These are phyloP conservation scores for Drosophila sucinea DNA, from an alignment of 1,140 invertebrate genomes.

Conservation along the genomic window DNA sequence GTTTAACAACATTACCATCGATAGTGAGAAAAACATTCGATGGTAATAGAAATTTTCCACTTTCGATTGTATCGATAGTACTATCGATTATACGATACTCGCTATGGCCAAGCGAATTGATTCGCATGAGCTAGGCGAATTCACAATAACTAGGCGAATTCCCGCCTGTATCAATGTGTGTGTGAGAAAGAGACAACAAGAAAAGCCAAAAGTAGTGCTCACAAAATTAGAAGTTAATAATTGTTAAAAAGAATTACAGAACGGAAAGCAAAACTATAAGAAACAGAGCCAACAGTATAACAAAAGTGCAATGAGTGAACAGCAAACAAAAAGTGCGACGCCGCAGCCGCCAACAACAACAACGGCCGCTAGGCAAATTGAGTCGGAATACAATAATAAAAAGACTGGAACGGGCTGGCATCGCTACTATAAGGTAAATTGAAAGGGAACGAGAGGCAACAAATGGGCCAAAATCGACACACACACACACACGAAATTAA, in stretches of 20 bases:
- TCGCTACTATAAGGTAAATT: slow-evolving; percentile 86
- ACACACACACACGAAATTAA: slow-evolving; percentile 36
- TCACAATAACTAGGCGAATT: no score
- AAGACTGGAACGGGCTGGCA: slow-evolving; percentile 86
- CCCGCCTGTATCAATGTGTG: no score
- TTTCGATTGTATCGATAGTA: no score
- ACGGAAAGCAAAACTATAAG: neutral
- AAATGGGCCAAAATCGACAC: slow-evolving; percentile 25
- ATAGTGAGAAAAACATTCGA: no score
- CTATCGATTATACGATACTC: no score
- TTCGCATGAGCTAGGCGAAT: no score
- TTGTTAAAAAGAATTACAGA: slow-evolving; percentile 18
- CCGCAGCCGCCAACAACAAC: slow-evolving; percentile 30
- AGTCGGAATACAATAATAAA: slow-evolving; percentile 87
- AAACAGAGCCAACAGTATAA: slow-evolving; percentile 29
- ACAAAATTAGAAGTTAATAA: slow-evolving; percentile 58
- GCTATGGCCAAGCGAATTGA: no score
- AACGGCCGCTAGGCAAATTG: slow-evolving; percentile 82
- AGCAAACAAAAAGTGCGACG: slow-evolving; percentile 34
- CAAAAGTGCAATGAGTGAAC: slow-evolving; percentile 66
- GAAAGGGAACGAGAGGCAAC: slow-evolving; percentile 23
- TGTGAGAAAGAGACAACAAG: no score
- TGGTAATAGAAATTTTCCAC: no score
- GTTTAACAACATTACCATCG: no score
- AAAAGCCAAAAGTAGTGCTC: neutral